Evolutionary conservation across 2,888 invertebrate genomes (phyloP).

Genomic region (Agrilus mali): DNA sequence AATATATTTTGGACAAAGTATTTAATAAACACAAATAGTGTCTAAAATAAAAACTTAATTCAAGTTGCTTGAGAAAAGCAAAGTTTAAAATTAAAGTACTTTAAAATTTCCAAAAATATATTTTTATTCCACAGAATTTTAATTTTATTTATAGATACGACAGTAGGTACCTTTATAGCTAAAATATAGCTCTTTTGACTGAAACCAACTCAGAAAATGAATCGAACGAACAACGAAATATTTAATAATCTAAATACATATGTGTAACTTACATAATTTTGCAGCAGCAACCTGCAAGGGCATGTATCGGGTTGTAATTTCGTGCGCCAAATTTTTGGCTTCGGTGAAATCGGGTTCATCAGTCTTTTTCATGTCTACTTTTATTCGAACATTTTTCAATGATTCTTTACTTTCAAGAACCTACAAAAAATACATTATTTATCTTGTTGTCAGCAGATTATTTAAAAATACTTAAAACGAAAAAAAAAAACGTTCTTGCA

Average conservation of each 20-base stretch:
- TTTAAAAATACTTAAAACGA: neutral
- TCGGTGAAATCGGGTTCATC: conserved; percentile 40
- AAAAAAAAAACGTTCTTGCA: neutral
- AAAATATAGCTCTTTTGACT: too few species aligned
- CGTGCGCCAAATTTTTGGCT: conserved; percentile 23
- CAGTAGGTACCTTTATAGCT: too few species aligned
- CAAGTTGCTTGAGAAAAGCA: too few species aligned
- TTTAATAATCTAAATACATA: too few species aligned
- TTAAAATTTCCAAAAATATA: too few species aligned
- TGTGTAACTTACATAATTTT: conserved; percentile 35
- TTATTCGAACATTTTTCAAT: conserved; percentile 45
- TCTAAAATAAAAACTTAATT: neutral
- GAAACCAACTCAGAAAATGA: too few species aligned
- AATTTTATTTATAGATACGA: too few species aligned
- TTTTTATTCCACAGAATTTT: too few species aligned
- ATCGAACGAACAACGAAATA: neutral
- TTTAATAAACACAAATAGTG: conserved; percentile 3
- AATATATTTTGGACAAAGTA: too few species aligned
- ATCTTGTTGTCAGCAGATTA: too few species aligned
- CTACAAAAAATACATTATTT: conserved; percentile 26
- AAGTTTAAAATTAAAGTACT: too few species aligned
- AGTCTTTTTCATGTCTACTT: conserved; percentile 39
- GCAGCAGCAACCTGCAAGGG: conserved; percentile 45
- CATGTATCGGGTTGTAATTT: conserved; percentile 37
- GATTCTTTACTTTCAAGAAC: conserved; percentile 42